Conservation (phyloP, 2,797 vertebrate genomes). For the Morus bassanus region DNA sequence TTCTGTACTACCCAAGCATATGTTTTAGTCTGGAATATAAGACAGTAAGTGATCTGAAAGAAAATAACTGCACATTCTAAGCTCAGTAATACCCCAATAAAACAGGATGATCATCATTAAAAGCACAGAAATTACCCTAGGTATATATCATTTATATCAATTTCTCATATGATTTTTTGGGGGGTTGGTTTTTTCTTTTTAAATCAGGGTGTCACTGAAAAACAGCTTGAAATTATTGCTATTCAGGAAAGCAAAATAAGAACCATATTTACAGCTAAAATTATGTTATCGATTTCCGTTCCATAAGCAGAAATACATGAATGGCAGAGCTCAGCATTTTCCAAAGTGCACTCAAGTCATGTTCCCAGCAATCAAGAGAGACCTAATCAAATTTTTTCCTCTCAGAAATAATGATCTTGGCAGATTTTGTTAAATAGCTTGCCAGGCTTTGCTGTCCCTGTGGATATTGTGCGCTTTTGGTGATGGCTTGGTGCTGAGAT, state of each 20-base stretch:
- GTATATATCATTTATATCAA: background rate
- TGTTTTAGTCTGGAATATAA: background rate
- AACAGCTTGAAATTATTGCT: background rate
- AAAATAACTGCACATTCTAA: background rate
- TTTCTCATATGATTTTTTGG: background rate
- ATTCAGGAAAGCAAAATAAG: constrained; percentile 9
- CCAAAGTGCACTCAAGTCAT: constrained; percentile 2
- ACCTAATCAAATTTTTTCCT: constrained; percentile 41
- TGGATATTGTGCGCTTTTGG: background rate
- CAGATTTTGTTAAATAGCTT: constrained; percentile 14
- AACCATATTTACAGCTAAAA: background rate
- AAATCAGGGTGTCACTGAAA: background rate
- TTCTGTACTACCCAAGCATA: background rate
- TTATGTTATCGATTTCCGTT: constrained; percentile 32
- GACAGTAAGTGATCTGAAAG: background rate
- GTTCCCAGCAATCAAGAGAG: constrained; percentile 29
- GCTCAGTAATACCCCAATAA: background rate
- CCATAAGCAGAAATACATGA: constrained; percentile 13
- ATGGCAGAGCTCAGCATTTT: constrained; percentile 35
- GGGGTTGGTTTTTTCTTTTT: background rate
- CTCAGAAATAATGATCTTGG: constrained; percentile 38
- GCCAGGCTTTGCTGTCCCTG: background rate
- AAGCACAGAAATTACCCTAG: background rate
- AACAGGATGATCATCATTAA: background rate
- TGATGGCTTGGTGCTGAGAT: background rate